Base-by-base conservation (phyloP, 2,888 invertebrate species). In the Gibbula magus region DNA sequence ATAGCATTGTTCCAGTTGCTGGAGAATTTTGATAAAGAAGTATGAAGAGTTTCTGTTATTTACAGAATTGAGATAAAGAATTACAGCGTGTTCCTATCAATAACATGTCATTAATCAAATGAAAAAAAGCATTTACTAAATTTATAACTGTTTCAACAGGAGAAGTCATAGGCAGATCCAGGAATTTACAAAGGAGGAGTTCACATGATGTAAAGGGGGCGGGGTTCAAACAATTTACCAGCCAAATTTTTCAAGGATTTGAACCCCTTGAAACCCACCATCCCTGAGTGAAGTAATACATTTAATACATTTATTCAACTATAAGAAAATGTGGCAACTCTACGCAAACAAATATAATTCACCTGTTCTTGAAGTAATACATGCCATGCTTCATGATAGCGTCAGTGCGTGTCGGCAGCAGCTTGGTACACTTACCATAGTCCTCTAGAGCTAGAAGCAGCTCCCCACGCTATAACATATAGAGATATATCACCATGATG, bases 401-500 rank as follows among this genome's bases (percentile, higher is more conserved):
- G 83, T 92, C 92, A 10, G 90, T 91, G 39, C 89, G 86, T 2
- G 87, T 84, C 3, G 93, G 93, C 81, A 89, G 88, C 29, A 92
- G 89, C 82, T 89, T 91, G 45, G 89, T 91, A 70, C 89, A 88
- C 56, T 86, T 88, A n/a, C 90, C 86, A 83, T 91, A 92, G 79
- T 93, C 92, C 78, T 92, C 92, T 83, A 93, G 88, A 0, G 93
- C 93, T 82, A 93, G 83, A 29, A 91, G 82, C 88, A 91, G 89
- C 75, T 93, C 91, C 51, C 91, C 91, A 84, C 89, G 86, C 91
- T 91, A 13, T 45, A 45, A 45, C 45, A 13, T 5, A 82, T 8
- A 81, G 22, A 22, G 3, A 20, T n/a, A 7, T 5, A 5, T 35
- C n/a, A n/a, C n/a, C n/a, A n/a, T 35, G 4, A 35, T 35, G 35